Evolutionary conservation across 2,797 vertebrate species (phyloP), one percentile per base, ranked within the genome.

Genomic region (Sardinella longiceps): DNA sequence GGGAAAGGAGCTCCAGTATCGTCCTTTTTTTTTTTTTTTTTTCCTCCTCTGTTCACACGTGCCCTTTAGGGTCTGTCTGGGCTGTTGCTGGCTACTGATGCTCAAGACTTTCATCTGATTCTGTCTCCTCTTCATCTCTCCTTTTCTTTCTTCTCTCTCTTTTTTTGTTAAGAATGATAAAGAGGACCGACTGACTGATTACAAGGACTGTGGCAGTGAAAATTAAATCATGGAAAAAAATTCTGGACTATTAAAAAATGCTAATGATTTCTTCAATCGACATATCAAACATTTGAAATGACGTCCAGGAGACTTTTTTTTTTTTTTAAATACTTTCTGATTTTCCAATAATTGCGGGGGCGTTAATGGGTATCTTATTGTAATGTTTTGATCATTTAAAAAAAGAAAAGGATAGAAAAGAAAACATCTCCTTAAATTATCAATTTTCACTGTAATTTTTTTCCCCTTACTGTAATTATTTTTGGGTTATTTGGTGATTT

Each of bases 21-120:
- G 96, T 96, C 97, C 96, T 23, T 95, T 96, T 96, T 97, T 97
- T 95, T 96, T 96, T 98, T 97, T 97, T 96, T 97, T 98, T 98
- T 97, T 97, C 97, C 96, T 97, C 96, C 96, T 97, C 97, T 97
- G 96, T 97, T 98, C 97, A 96, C 97, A 96, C 94, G 94, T 97
- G 96, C 97, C 97, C 96, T 97, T 94, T 70, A 97, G 96, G 97
- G 95, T 97, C 96, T 96, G 96, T 96, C 96, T 84, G 96, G 96
- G 94, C 95, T 96, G 96, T 96, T 96, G 94, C 95, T 91, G 94
- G 94, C 96, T 96, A 97, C 97, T 97, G 97, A 98, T 97, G 97
- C 97, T 97, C 97, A 96, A 95, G 94, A 95, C 96, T 97, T 98
- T 97, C 95, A 97, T 98, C 96, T 95, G 94, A 95, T 95, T 94